Evolutionary conservation across 2,113 vertebrate species (phyloP), one percentile per base, ranked within the genome.

Genomic region (Boulengeromyrus knoepffleri): DNA sequence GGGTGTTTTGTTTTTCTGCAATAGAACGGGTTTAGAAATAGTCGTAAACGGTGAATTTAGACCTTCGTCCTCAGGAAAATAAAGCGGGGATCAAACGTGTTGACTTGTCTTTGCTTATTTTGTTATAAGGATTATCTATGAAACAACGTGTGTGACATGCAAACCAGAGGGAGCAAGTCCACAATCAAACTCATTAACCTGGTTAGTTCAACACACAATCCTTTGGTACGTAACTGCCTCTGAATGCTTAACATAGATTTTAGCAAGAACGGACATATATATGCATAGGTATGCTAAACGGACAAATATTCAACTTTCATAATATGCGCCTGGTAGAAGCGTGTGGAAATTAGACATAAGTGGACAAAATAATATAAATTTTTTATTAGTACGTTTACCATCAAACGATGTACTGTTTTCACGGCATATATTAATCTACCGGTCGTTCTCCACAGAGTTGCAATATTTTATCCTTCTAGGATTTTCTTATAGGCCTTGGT

Each of bases 61-160:
- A 86, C 49, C 90, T n/a, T 62, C 36, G 88, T 89, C 88, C 89
- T 91, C 52, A 90, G 58, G 88, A 86, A 92, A 95, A 94, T 94
- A 94, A 94, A 95, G 77, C 89, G 47, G 91, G 77, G 88, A 90
- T 89, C 24, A 92, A 91, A 90, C 56, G 45, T 31, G 1, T 66
- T 84, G 88, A n/a, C 74, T 49, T 17, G 49, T 46, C 8, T 31
- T 88, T 86, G n/a, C 49, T 70, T 42, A 53, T 36, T 83, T 83
- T 5, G 12, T 31, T n/a, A 42, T 36, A 31, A 19, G 56, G 17
- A 10, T 36, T 42, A 10, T 42, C 15, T 31, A 24, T 52, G 86
- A 36, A 13, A 31, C 85, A 56, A 39, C 27, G 70, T 39, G n/a
- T 27, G n/a, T 31, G n/a, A 70, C 4, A 5, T 27, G 27, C 62